phyloP scores from a whole-genome alignment of 2,113 vertebrate genomes.

The Cinclus cinclus region DNA sequence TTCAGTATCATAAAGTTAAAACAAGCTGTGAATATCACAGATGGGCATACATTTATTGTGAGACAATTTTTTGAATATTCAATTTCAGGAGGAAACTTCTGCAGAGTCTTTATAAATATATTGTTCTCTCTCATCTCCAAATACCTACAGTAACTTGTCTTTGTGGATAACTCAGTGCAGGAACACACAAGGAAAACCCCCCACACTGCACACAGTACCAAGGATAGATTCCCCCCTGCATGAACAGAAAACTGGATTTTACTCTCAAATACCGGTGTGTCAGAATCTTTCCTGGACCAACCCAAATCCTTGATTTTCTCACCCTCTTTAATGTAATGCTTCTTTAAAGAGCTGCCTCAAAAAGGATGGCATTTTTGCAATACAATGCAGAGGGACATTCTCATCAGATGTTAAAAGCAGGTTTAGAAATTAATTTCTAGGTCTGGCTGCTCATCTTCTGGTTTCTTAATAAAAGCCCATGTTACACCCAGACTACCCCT shows the following conservation, averaged over 20 bases:
- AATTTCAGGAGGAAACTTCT: background rate
- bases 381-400: background rate
- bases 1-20: slow-evolving; percentile 10
- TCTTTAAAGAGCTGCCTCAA: background rate
- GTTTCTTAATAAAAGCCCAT: background rate
- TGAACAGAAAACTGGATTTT: background rate
- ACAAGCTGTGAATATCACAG: background rate
- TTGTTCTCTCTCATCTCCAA: background rate
- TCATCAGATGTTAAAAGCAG: background rate
- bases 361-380: background rate
- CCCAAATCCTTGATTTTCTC: background rate
- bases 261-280: background rate
- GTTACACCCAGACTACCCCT: background rate
- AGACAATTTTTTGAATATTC: background rate
- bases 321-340: background rate
- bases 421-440: background rate
- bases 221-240: background rate
- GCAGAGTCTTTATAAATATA: background rate
- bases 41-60: background rate
- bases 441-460: background rate
- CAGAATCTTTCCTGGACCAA: background rate
- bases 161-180: background rate
- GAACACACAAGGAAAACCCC: background rate
- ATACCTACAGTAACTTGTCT: too few species aligned
- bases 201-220: too few species aligned